Evolutionary conservation across 2,888 invertebrate genomes (phyloP).

Genomic region (Peribatodes rhomboidaria): DNA sequence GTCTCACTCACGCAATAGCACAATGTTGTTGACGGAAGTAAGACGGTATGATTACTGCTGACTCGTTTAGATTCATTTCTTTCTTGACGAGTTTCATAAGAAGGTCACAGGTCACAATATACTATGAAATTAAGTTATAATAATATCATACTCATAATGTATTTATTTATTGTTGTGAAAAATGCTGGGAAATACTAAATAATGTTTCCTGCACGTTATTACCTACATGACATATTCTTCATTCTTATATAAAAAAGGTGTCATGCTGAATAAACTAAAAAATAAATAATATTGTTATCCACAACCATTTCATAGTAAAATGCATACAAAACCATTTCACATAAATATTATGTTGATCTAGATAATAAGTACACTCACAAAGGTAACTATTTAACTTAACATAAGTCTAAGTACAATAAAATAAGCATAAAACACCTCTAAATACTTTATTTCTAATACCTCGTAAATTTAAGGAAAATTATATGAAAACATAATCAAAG

Average conservation of each 20-base stretch:
- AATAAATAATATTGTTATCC: conserved; percentile 10
- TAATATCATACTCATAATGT: no score
- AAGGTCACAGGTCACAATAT: no score
- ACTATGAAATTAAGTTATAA: no score
- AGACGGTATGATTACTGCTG: no score
- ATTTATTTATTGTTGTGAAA: no score
- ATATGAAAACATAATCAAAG: not conserved
- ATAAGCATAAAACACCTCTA: conserved; percentile 22
- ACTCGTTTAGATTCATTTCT: no score
- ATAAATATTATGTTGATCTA: not conserved
- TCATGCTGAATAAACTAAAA: conserved; percentile 1
- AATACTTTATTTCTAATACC: conserved; percentile 52
- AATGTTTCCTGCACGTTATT: no score
- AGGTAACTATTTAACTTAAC: not conserved
- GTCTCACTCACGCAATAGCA: no score
- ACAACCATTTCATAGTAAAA: conserved; percentile 12
- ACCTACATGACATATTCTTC: not conserved
- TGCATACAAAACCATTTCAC: not conserved
- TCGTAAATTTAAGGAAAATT: conserved; percentile 54
- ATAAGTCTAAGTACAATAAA: conserved; percentile 1
- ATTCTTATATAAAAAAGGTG: not conserved
- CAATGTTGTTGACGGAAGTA: no score
- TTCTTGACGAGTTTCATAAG: no score
- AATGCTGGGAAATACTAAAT: no score
- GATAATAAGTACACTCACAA: not conserved